Evolutionary conservation across 2,888 invertebrate genomes (phyloP), one percentile per base, ranked within the genome.

Genomic region (Plebejus anna): DNA sequence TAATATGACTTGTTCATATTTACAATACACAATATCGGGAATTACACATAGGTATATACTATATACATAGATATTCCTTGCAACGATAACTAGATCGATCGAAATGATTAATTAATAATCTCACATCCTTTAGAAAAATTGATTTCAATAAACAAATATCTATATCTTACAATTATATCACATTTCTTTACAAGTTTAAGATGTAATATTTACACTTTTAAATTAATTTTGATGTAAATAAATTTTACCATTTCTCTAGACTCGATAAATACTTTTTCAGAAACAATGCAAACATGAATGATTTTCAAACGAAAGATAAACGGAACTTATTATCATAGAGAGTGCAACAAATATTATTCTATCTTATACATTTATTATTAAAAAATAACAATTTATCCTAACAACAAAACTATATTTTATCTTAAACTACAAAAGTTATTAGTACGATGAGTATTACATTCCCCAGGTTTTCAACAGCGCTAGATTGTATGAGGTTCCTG

Each of bases 401-500:
- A 70, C 57, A 38, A 57, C 55, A 57, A 75, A 22, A 75, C 47
- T 42, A 75, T 42, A 42, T 36, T 75, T 28, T 36, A 28, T 47
- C 36, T 76, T 61, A 75, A 16, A 1, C 38, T 70, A 71, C 28
- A 70, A 77, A 36, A 77, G n/a, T 59, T 59, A 70, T 47, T 72
- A 71, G n/a, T 70, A 77, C 28, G 7, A 75, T 61, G 4, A 77
- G 42, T 70, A 71, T 42, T 59, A 71, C 71, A 75, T 85, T 81
- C 70, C 77, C 71, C 9, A 42, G 0, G 2, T 70, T 38, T 28
- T 1, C 82, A 72, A 78, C 78, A 78, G 28, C 38, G 22, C 38
- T 57, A 28, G 82, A 80, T 77, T 85, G 86, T 80, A 92, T 90
- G 79, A 93, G 85, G 83, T 94, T 94, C 80, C 93, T 90, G 79